Evolutionary conservation across 1,140 invertebrate species (phyloP), one percentile per base, ranked within the genome.

Genomic region (Spodoptera litura): DNA sequence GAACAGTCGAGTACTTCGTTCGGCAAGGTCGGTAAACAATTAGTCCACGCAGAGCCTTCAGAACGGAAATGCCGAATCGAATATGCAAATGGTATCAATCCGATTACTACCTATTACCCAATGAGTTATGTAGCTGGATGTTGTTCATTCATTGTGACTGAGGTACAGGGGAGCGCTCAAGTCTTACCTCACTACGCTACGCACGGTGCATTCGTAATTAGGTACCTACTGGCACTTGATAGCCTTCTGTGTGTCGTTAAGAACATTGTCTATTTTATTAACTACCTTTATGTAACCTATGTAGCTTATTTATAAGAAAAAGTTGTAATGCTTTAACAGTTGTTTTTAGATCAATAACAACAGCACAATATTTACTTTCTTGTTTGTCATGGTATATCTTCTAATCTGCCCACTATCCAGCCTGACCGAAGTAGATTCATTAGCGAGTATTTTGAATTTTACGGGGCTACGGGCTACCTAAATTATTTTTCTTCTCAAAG

Each of bases 21-120:
- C 84, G 66, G 80, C 87, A 93, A 93, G 93, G 92, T 92, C 88
- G 83, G 76, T 85, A 86, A 88, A 87, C 81, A 91, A 88, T 92
- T 87, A 89, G 83, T 80, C 83, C 78, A 83, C 74, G 82, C 80
- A 84, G 80, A 79, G 79, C 55, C 74, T 82, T 85, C 66, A 62
- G 76, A 92, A 85, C 92, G 93, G 93, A 94, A 93, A 93, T 88
- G 87, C 88, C 89, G 88, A 87, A 88, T 89, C 87, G 85, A 89
- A 90, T 91, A 94, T 93, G 91, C 90, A 91, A 94, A 93, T 91
- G 64, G 56, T 71, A 88, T 87, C 84, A 85, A 84, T 86, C 84
- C 70, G 83, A 88, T 87, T 83, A 78, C 78, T 78, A 78, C 55
- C 79, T 64, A 79, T 66, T 76, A 66, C 76, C 80, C 74, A 79